Conservation (phyloP, 2,113 vertebrate species). For the Hyla sarda region DNA sequence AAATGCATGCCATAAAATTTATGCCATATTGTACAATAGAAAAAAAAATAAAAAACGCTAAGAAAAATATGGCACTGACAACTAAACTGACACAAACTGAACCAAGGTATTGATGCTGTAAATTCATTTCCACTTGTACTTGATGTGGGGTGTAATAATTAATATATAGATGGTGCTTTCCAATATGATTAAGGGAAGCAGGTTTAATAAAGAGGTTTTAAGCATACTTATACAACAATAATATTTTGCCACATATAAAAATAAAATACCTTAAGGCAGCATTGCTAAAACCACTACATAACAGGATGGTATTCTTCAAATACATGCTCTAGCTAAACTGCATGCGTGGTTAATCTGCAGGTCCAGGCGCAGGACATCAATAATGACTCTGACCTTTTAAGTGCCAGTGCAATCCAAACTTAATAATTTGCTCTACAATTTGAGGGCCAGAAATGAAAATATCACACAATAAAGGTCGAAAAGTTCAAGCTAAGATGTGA, state of each 20-base stretch:
- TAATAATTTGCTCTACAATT: slow-evolving; percentile 58
- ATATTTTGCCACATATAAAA: neutral
- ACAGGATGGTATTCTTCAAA: slow-evolving; percentile 20
- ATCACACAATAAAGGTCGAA: slow-evolving; percentile 57
- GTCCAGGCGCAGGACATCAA: slow-evolving; percentile 48
- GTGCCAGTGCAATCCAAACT: slow-evolving; percentile 54
- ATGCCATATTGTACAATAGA: too few species aligned
- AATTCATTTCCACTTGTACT: too few species aligned
- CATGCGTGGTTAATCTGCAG: slow-evolving; percentile 52
- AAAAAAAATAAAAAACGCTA: too few species aligned
- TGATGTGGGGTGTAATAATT: too few species aligned
- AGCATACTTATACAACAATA: neutral
- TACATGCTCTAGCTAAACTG: slow-evolving; percentile 30
- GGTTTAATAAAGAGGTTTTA: neutral
- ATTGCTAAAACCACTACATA: neutral
- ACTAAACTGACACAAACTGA: too few species aligned
- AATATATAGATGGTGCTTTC: too few species aligned
- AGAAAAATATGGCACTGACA: too few species aligned
- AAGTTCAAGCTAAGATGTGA: slow-evolving; percentile 54
- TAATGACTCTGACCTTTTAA: slow-evolving; percentile 59
- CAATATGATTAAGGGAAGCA: neutral
- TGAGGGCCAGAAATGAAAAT: slow-evolving; percentile 57
- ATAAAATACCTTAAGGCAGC: neutral
- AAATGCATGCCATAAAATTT: too few species aligned
- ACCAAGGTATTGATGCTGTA: too few species aligned